Conservation (phyloP, 2,113 vertebrate genomes). For the Sciurus niger region DNA sequence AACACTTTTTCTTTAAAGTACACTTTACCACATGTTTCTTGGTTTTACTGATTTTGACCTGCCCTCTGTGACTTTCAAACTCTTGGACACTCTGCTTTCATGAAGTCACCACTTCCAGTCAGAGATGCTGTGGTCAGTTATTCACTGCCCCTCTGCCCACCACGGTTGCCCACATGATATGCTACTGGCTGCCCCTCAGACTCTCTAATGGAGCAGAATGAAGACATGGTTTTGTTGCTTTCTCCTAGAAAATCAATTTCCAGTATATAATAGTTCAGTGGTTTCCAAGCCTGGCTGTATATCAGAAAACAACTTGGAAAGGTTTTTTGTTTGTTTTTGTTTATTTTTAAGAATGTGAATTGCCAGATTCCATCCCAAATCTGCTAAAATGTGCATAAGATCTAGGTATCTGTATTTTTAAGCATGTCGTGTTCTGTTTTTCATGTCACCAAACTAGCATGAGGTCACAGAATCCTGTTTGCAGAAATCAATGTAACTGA, state of each 20-base stretch:
- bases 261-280: background rate
- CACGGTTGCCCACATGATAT: background rate
- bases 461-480: background rate
- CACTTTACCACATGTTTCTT: background rate
- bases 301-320: background rate
- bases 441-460: background rate
- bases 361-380: background rate
- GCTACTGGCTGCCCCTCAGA: background rate
- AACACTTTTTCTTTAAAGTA: background rate
- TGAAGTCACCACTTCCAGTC: background rate
- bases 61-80: background rate
- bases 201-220: background rate
- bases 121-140: background rate
- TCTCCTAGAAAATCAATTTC: background rate
- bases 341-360: constrained; percentile 9
- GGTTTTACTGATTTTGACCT: background rate
- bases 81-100: background rate
- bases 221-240: background rate
- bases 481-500: background rate
- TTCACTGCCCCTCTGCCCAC: background rate
- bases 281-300: background rate
- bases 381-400: background rate
- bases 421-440: background rate
- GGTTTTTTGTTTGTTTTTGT: background rate
- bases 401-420: background rate